Evolutionary conservation across 2,797 vertebrate genomes (phyloP), one percentile per base, ranked within the genome.

Genomic region (Melanogrammus aeglefinus): DNA sequence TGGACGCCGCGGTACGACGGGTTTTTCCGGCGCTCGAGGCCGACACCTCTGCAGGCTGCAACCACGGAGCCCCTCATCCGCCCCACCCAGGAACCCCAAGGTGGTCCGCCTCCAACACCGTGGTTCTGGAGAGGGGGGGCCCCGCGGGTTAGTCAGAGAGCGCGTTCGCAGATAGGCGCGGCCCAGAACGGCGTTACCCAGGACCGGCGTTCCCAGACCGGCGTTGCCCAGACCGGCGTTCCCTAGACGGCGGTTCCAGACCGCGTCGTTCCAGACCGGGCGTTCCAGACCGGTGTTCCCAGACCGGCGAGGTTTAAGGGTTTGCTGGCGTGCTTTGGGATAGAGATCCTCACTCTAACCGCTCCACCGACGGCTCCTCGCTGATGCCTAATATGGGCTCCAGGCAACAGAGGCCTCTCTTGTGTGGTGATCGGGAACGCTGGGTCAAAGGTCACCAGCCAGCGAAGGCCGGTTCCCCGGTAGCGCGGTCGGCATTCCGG

Each of bases 41-140:
- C n/a, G 96, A 95, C 75, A 94, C 93, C 87, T n/a, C n/a, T 94
- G 96, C 75, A 99, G n/a, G 91, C 81, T 94, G 95, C 81, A n/a
- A 95, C 95, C 76, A 96, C 95, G 4, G 96, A 93, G 0, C 92
- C 93, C 63, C 95, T 90, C 90, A 99, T 95, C 83, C 94, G 95
- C 77, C 95, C 94, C 85, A 96, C 93, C n/a, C 87, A 99, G 87
- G 47, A n/a, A 93, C 95, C 94, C 96, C 97, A 94, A 99, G 95
- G 31, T 95, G 95, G 87, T 97, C 96, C 0, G 96, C 96, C 94
- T 99, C 97, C 82, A n/a, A 98, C 93, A 1, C 97, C 95, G 16
- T 94, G 95, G 91, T 98, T 98, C 97, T 99, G 86, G 27, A n/a
- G 6, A 69, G 10, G 8, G 51, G 0, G 18, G 57, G 57, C 4